A percentile compares a stretch with the other conserved stretches of the same genome.
These are phyloP conservation scores for Cryptoprocta ferox DNA, from an alignment of 2,797 vertebrate genomes.

Conservation along the genomic window DNA sequence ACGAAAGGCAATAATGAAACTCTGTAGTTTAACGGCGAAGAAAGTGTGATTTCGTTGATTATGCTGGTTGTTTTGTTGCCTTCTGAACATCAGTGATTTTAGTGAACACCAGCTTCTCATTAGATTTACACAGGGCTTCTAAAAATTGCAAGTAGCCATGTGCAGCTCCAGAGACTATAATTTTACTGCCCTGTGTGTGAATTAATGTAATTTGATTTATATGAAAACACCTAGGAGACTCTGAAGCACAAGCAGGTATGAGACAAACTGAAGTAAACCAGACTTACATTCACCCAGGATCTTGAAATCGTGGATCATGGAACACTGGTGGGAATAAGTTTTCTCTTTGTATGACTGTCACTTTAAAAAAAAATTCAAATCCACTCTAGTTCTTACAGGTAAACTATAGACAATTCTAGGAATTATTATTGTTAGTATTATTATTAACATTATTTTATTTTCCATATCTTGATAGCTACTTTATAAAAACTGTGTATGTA, in stretches of 20 bases:
- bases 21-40: not conserved
- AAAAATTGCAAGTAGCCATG: not conserved
- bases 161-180: not conserved
- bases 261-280: not conserved
- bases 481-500: not conserved
- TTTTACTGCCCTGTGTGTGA: not conserved
- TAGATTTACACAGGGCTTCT: not conserved
- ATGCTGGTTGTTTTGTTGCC: not conserved
- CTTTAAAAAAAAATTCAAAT: not conserved
- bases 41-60: not conserved
- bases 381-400: not conserved
- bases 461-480: not conserved
- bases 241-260: not conserved
- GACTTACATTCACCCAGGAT: not conserved
- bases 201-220: not conserved
- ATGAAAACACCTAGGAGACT: not conserved
- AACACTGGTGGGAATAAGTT: not conserved
- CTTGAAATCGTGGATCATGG: not conserved
- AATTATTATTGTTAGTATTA: not conserved
- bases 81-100: not conserved
- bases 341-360: not conserved
- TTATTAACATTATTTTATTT: not conserved
- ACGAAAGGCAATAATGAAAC: not conserved
- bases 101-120: not conserved
- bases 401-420: not conserved